Evolutionary conservation across 1,140 invertebrate genomes (phyloP).

Genomic region (Anastrepha obliqua): DNA sequence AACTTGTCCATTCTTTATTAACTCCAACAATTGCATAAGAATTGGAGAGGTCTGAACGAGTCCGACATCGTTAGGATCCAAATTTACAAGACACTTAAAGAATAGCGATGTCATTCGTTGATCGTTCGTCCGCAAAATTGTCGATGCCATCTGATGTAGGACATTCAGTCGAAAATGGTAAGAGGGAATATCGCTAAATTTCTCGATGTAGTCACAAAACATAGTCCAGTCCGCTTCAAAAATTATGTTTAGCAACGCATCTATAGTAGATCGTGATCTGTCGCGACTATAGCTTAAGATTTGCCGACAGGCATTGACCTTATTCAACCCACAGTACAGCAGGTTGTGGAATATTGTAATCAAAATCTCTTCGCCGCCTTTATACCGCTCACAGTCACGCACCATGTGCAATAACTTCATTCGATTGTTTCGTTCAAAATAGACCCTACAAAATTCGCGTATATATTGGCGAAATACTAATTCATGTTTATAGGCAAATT

Average conservation of each 20-base stretch:
- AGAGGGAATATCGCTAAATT: conserved; percentile 1
- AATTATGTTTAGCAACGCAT: conserved; percentile 40
- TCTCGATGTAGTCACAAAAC: conserved; percentile 36
- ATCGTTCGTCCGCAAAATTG: conserved; percentile 16
- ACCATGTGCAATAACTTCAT: conserved; percentile 13
- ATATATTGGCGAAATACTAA: conserved; percentile 25
- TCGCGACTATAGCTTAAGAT: conserved; percentile 35
- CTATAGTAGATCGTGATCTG: conserved; percentile 29
- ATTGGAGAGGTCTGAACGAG: conserved; percentile 27
- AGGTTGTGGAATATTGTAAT: conserved; percentile 29
- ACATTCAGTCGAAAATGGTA: conserved; percentile 40
- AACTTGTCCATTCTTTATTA: conserved; percentile 47
- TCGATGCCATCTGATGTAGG: conserved; percentile 15
- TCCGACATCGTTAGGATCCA: conserved; percentile 34
- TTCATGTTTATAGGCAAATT: conserved; percentile 47
- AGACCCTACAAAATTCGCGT: conserved; percentile 33
- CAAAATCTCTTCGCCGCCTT: background rate
- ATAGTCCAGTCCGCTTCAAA: conserved; percentile 43
- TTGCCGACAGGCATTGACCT: conserved; percentile 51
- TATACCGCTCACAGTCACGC: conserved; percentile 33
- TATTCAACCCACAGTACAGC: conserved; percentile 30
- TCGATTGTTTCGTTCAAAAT: conserved; percentile 33
- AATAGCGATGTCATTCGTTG: conserved; percentile 20
- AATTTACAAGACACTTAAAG: conserved; percentile 26
- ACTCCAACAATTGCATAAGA: conserved; percentile 36